A percentile compares a stretch with the other conserved stretches of the same genome.
Evolutionary conservation across 2,113 vertebrate genomes (phyloP).

Genomic region (Dendropsophus ebraccatus): DNA sequence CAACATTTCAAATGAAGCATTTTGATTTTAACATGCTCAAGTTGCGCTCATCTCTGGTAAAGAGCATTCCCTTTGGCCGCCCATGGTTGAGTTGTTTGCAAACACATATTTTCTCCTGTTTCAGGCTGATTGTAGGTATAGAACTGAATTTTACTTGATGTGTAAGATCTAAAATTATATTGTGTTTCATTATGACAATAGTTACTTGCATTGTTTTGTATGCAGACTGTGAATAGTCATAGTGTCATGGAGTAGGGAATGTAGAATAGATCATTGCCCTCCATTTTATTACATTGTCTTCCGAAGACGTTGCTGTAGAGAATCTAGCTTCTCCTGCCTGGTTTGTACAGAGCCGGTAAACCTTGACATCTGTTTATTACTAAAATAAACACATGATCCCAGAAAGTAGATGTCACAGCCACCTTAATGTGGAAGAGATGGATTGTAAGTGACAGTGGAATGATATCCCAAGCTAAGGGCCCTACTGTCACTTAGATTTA

Average conservation of each 20-base stretch:
- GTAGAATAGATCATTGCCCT: neutral
- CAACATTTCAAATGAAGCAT: no score
- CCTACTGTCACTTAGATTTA: slow-evolving; percentile 51
- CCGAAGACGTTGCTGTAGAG: neutral
- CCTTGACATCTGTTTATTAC: slow-evolving; percentile 52
- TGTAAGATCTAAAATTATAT: no score
- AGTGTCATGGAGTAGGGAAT: neutral
- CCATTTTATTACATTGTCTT: neutral
- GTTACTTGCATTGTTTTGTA: neutral
- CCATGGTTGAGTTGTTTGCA: no score
- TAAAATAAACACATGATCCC: slow-evolving; percentile 25
- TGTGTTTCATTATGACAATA: no score
- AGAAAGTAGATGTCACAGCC: neutral
- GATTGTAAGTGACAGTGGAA: slow-evolving; percentile 48
- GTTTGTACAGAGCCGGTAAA: neutral
- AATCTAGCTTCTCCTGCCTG: neutral
- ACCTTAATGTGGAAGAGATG: slow-evolving; percentile 42
- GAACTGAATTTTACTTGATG: no score
- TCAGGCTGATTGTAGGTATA: no score
- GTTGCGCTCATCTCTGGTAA: no score
- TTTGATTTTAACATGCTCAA: no score
- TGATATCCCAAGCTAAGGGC: slow-evolving; percentile 38
- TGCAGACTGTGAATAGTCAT: no score
- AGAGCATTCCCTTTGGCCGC: no score
- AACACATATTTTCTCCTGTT: no score